Evolutionary conservation across 2,888 invertebrate species (phyloP), one percentile per base, ranked within the genome.

Genomic region (Callosobruchus maculatus): DNA sequence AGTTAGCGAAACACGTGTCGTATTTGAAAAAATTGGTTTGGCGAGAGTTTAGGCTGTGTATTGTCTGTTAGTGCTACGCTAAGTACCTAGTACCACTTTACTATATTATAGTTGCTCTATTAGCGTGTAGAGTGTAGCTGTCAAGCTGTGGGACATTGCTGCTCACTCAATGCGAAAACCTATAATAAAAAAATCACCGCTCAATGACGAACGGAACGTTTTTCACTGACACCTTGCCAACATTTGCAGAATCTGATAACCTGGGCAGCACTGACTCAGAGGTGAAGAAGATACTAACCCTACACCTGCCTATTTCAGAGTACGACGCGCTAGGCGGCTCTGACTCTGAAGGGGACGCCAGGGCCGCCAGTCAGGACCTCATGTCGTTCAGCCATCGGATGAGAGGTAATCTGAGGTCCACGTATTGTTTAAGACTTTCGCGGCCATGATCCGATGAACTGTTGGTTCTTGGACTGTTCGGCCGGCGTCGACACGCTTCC

Each of bases 251-350:
- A 91, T 94, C 94, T 90, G 95, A 95, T 93, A 95, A 95, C 93
- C 92, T 95, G 92, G 95, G 96, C 89, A 95, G 95, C 88, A 95
- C 95, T 91, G 95, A 96, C 92, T 95, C 95, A 89, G 95, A 96
- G 92, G 94, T 95, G 90, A 94, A 94, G 93, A 94, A 95, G 93
- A 95, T 95, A 91, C 88, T 95, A 93, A 94, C 94, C 88, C 93
- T 95, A 89, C 95, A 95, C 92, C 93, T 95, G 91, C 94, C 95
- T 90, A 95, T 95, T 93, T 94, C 94, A 92, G 96, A 95, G 90
- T 95, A 96, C 90, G 96, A 96, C 90, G 93, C 93, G 84, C 90
- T 93, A 85, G 93, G 93, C 84, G 93, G 93, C 84, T 93, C 93
- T 87, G 93, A 93, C 88, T 95, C 95, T 87, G 95, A 96, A 88